Evolutionary conservation across 2,113 vertebrate genomes (phyloP), one percentile per base, ranked within the genome.

Genomic region (Athene noctua): DNA sequence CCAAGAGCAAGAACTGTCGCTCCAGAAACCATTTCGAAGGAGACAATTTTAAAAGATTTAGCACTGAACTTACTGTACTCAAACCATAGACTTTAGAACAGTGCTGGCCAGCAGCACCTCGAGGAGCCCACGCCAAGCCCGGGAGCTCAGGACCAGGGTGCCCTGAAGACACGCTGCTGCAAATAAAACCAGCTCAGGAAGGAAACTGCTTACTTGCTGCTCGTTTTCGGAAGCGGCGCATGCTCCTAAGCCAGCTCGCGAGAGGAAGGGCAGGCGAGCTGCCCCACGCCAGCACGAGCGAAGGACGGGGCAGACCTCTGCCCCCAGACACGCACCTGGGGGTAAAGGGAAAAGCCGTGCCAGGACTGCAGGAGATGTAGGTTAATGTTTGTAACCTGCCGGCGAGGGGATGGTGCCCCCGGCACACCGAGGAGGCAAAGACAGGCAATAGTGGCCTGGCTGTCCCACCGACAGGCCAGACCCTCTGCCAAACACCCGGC

Each of bases 1-100:
- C 55, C 3, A 0, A 59, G 42, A 42, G 85, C 47, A 51, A 73
- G 77, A 26, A 59, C 1, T 46, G 73, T 80, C 80, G 66, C 79
- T 94, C 91, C 61, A 94, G 88, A 88, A 95, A 96, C 67, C 88
- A 63, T 78, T 88, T 26, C 38, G 92, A 90, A 67, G 51, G n/a
- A 65, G 59, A 54, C 23, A 6, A 40, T 71, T 70, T 71, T 4
- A 49, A 23, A 66, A 57, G 83, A 44, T 58, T 82, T 36, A 78
- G 54, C 42, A 30, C 47, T 46, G 74, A 78, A 77, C 26, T 29
- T 29, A 10, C 42, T 4, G 11, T 27, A 83, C 52, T 71, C 27
- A 44, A 72, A 61, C 30, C 26, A 47, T 3, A 59, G 2, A 0
- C 62, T 59, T 55, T 9, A 59, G 13, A 70, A 9, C 21, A 52